A percentile compares a stretch with the other conserved stretches of the same genome.
Conservation (phyloP, 1,140 invertebrate genomes). For the Bemisia tabaci region DNA sequence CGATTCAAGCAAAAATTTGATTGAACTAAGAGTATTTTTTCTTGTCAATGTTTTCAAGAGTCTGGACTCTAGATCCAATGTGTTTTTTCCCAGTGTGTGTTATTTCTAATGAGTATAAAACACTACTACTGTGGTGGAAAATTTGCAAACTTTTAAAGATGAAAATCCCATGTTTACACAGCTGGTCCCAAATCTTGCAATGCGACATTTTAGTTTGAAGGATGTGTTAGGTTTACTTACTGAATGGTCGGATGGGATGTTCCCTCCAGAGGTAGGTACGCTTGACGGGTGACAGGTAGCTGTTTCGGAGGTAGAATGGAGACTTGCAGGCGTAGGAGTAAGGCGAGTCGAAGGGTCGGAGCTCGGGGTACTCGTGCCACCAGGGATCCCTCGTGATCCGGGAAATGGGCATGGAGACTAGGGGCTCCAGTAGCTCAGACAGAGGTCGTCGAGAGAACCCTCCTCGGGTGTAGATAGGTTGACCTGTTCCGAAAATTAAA, state of each 20-base stretch:
- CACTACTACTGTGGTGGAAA: too few relatives aligned
- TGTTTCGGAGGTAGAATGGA: conserved; percentile 60
- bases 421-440: conserved; percentile 60
- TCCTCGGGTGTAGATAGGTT: conserved; percentile 50
- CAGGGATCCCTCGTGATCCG: conserved; percentile 69
- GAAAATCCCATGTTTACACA: too few relatives aligned
- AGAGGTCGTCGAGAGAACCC: conserved; percentile 45
- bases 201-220: too few relatives aligned
- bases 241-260: conserved; percentile 75
- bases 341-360: conserved; percentile 50
- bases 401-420: conserved; percentile 55
- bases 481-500: conserved; percentile 36
- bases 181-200: too few relatives aligned
- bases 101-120: too few relatives aligned
- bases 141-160: too few relatives aligned
- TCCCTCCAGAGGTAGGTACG: conserved; percentile 75
- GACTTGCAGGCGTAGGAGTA: conserved; percentile 12
- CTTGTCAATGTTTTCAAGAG: too few relatives aligned
- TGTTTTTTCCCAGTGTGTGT: too few relatives aligned
- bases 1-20: too few relatives aligned
- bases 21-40: too few relatives aligned
- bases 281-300: conserved; percentile 75
- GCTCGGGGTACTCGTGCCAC: conserved; percentile 64
- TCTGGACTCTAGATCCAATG: too few relatives aligned
- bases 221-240: too few relatives aligned